Evolutionary conservation across 2,113 vertebrate genomes (phyloP), one percentile per base, ranked within the genome.

Genomic region (Gymnarchus niloticus): DNA sequence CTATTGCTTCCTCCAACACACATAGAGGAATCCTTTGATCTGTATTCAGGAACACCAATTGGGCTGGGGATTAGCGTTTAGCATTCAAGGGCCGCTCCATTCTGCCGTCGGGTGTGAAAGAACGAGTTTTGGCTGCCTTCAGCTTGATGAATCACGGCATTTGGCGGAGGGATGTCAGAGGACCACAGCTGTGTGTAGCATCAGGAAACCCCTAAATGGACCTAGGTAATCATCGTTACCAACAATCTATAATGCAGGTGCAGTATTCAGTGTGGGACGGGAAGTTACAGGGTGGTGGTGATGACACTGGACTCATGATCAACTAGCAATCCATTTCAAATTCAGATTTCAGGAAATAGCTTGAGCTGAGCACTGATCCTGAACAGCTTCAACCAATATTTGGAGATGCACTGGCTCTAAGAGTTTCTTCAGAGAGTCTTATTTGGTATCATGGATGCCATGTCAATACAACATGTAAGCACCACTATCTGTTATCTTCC

Each of bases 11-110:
- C 44, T 78, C 23, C 41, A 5, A 37, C 23, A 48, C 41, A 48
- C 44, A 83, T 14, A 41, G 28, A 85, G 28, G 8, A 83, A 28
- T 86, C n/a, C 25, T 69, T 54, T 69, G 85, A 86, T 73, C 78
- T 82, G 69, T 54, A 81, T 83, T 83, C 56, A 44, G 85, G 52
- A 49, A 23, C 19, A 10, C n/a, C 41, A 23, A 82, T 25, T n/a
- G 44, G 57, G 54, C 19, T 49, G 23, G 84, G 28, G 48, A 82
- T 86, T 81, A 51, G 25, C 44, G 12, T 81, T 85, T 48, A 85
- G 57, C 59, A 86, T 83, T 86, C 80, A 61, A 17, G 51, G 56
- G 14, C 61, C 52, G 44, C 56, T 48, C 56, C 44, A 54, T 56
- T 41, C 82, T 19, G 59, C 46, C 77, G 14, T 56, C 41, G 41